phyloP scores from a whole-genome alignment of 2,888 invertebrate species.

The Leucophenga maculata region DNA sequence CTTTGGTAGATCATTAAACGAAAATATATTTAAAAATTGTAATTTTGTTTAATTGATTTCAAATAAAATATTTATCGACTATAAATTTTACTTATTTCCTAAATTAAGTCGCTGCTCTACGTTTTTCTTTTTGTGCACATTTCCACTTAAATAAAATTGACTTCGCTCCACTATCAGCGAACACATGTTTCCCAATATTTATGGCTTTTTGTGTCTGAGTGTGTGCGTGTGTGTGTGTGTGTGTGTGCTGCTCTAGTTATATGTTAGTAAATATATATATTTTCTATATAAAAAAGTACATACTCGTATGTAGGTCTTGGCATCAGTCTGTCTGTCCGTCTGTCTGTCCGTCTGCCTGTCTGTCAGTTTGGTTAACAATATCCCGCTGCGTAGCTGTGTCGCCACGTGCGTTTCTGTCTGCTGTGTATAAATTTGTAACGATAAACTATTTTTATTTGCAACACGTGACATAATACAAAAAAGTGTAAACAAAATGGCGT shows the following conservation, averaged over 20 bases:
- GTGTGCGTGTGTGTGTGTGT: not conserved
- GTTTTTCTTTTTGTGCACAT: not conserved
- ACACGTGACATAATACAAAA: constrained; percentile 46
- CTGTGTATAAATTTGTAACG: constrained; percentile 27
- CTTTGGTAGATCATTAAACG: too few species aligned
- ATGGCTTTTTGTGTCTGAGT: constrained; percentile 3
- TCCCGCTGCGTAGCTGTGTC: too few species aligned
- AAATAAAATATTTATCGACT: too few species aligned
- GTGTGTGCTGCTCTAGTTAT: not conserved
- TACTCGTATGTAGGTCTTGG: not conserved
- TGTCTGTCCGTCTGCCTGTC: not conserved
- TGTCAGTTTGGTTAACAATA: not conserved
- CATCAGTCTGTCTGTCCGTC: not conserved
- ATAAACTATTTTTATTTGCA: constrained; percentile 44
- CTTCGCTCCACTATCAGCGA: not conserved
- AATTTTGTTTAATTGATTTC: too few species aligned
- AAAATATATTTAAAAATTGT: too few species aligned
- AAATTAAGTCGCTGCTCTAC: too few species aligned
- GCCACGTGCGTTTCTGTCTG: not conserved
- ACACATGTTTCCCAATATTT: constrained; percentile 9
- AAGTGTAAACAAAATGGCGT: not conserved
- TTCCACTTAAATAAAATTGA: constrained; percentile 22
- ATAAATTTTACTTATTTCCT: too few species aligned
- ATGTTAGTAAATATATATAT: not conserved
- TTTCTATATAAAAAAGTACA: not conserved